Conservation (phyloP, 2,797 vertebrate genomes). For the Alauda arvensis region DNA sequence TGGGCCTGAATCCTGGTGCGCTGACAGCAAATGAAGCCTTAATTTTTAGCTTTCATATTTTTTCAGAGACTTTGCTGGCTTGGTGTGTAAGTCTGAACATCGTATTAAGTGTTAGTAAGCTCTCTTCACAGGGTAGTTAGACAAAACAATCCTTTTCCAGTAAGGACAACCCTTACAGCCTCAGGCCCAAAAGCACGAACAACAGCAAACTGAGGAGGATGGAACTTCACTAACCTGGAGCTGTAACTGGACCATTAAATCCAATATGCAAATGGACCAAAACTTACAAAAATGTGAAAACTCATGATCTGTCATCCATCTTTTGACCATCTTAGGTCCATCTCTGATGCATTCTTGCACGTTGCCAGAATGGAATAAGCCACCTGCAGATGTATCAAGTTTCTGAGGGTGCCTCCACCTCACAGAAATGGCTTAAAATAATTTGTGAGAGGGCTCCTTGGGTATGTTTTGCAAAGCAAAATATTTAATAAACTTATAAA, state of each 20-base stretch:
- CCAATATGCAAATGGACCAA: not conserved
- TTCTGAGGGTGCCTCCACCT: no score
- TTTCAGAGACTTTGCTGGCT: not conserved
- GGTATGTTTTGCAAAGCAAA: no score
- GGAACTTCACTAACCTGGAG: not conserved
- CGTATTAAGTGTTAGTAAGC: not conserved
- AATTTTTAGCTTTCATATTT: not conserved
- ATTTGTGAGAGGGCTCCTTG: no score
- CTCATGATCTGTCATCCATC: not conserved
- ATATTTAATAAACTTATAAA: no score
- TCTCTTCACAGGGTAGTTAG: not conserved
- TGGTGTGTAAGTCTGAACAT: not conserved
- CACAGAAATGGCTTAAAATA: no score
- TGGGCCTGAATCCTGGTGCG: not conserved
- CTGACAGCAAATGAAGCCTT: not conserved
- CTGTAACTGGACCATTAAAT: not conserved
- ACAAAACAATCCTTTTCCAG: not conserved
- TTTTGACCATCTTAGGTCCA: not conserved
- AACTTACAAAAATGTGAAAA: not conserved
- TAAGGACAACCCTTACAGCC: not conserved
- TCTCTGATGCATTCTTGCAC: no score
- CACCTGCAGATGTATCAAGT: no score
- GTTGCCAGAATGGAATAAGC: no score
- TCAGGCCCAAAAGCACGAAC: not conserved
- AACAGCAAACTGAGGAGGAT: not conserved